Evolutionary conservation across 2,888 invertebrate species (phyloP).

Genomic region (Molanna angustata): DNA sequence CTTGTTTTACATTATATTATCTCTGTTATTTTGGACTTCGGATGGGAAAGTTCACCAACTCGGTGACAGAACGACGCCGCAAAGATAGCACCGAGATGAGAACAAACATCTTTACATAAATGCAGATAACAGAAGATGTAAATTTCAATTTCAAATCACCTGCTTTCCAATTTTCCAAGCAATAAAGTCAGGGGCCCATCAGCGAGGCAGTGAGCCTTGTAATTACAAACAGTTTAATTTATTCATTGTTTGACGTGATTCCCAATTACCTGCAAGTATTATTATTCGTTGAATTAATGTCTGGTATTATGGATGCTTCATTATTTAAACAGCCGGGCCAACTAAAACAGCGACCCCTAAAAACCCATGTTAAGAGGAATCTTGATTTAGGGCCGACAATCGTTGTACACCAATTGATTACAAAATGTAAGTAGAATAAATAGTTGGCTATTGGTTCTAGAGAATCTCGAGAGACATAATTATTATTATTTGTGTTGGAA

Average conservation of each 20-base stretch:
- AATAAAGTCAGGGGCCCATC: conserved; percentile 3
- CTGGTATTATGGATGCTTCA: neutral
- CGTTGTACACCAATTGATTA: too few relatives aligned
- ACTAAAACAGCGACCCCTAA: neutral
- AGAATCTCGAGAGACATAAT: too few relatives aligned
- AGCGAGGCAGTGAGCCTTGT: conserved; percentile 14
- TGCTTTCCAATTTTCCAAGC: conserved; percentile 7
- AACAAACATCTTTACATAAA: too few relatives aligned
- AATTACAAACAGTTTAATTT: conserved; percentile 20
- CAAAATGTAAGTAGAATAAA: too few relatives aligned
- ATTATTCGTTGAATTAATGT: conserved; percentile 10
- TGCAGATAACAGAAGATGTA: neutral
- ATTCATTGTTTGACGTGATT: conserved; percentile 22
- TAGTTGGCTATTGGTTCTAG: too few relatives aligned
- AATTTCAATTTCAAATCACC: conserved; percentile 11
- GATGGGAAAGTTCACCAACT: too few relatives aligned
- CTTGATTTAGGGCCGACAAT: neutral
- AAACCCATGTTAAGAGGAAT: neutral
- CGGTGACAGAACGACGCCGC: too few relatives aligned
- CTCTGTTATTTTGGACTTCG: too few relatives aligned
- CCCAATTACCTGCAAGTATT: conserved; percentile 9
- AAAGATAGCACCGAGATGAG: too few relatives aligned
- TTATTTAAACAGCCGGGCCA: neutral
- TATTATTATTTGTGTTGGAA: too few relatives aligned
- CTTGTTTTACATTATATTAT: too few relatives aligned